Evolutionary conservation across 2,113 vertebrate species (phyloP).

Genomic region (Pygoscelis antarcticus): DNA sequence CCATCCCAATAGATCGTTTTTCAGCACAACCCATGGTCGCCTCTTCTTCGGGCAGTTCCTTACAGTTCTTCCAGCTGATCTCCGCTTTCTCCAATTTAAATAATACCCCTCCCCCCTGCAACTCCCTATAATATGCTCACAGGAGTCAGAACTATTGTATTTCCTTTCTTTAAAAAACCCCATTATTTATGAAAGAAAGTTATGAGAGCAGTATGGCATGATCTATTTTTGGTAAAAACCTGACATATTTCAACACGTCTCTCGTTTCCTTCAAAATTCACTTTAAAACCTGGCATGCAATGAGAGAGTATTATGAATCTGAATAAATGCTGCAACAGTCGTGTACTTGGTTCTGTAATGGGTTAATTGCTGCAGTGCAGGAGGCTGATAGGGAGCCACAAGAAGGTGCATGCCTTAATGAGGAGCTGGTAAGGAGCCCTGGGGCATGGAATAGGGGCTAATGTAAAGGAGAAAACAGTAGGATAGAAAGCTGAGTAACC

Average conservation of each 20-base stretch:
- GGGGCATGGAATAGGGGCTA: constrained; percentile 25
- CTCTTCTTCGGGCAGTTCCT: background rate
- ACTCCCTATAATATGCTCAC: background rate
- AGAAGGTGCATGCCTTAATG: constrained; percentile 47
- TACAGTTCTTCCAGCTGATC: background rate
- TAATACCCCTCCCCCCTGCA: background rate
- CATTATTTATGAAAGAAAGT: constrained; percentile 12
- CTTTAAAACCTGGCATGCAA: background rate
- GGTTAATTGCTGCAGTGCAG: constrained; percentile 45
- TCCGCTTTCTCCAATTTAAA: background rate
- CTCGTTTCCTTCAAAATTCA: background rate
- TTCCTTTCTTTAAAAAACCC: background rate
- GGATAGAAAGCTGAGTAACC: constrained; percentile 16
- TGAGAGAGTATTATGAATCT: background rate
- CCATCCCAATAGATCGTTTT: background rate
- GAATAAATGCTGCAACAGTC: background rate
- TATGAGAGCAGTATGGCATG: background rate
- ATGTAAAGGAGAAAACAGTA: constrained; percentile 37
- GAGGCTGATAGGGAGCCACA: constrained; percentile 30
- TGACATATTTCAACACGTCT: background rate
- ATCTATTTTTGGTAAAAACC: constrained; percentile 23
- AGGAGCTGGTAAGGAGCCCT: constrained; percentile 32
- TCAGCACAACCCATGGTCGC: background rate
- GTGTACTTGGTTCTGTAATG: background rate
- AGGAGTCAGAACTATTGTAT: background rate